These are phyloP conservation scores for Dastarcus helophoroides DNA, from an alignment of 2,888 invertebrate genomes.

Conservation along the genomic window DNA sequence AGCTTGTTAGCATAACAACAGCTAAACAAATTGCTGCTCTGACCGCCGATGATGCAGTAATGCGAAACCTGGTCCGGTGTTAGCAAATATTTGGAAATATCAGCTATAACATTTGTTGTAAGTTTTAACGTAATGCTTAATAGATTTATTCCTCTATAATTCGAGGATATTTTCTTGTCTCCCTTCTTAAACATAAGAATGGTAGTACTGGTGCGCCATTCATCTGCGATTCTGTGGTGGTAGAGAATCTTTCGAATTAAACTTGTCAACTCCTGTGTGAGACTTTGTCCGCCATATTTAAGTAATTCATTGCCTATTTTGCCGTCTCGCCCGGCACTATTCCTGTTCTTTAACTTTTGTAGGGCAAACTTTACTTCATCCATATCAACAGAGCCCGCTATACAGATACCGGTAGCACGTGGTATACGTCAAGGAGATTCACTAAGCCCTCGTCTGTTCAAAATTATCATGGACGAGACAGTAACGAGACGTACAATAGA, in stretches of 20 bases:
- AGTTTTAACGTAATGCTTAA: constrained; percentile 3
- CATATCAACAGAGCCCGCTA: no score
- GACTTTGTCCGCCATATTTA: constrained; percentile 4
- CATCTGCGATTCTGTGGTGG: constrained; percentile 5
- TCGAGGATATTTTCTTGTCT: neutral
- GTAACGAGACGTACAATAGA: no score
- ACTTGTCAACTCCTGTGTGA: constrained; percentile 4
- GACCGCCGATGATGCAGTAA: no score
- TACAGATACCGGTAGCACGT: no score
- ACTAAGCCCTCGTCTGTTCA: no score
- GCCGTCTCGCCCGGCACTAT: constrained; percentile 5
- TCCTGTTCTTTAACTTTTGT: constrained; percentile 5
- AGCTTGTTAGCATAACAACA: no score
- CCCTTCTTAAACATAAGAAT: constrained; percentile 6
- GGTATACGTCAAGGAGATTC: no score
- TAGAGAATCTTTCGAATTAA: constrained; percentile 4
- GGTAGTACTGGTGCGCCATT: constrained; percentile 6
- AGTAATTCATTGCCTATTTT: constrained; percentile 3
- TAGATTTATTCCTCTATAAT: constrained; percentile 6
- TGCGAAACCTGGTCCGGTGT: no score
- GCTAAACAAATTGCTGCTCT: no score
- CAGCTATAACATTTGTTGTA: no score
- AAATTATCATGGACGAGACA: no score
- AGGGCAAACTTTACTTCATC: constrained; percentile 2
- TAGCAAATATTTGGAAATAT: no score